phyloP scores from a whole-genome alignment of 2,797 vertebrate species.

The Balearica regulorum region DNA sequence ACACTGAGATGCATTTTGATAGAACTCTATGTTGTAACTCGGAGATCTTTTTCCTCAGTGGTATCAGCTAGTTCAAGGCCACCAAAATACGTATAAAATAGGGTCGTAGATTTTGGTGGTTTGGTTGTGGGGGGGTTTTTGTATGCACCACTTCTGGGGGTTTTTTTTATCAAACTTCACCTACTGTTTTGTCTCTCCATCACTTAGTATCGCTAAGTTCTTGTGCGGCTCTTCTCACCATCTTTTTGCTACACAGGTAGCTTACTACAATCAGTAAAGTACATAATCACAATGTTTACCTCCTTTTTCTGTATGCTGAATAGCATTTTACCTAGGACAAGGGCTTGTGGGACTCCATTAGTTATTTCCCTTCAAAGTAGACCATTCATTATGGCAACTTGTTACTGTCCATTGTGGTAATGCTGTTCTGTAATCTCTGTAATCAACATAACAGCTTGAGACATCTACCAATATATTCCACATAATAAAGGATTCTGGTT shows the following conservation, averaged over 20 bases:
- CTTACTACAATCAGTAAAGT: background rate
- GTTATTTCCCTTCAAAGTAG: background rate
- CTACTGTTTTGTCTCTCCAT: background rate
- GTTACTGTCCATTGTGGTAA: background rate
- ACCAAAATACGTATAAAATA: background rate
- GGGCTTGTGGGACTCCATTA: background rate
- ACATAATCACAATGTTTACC: background rate
- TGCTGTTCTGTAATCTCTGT: background rate
- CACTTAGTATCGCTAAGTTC: background rate
- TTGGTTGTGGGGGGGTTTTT: background rate
- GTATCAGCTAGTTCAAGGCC: background rate
- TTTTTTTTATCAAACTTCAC: background rate
- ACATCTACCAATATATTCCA: background rate
- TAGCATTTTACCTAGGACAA: background rate
- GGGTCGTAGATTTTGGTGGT: fast-evolving
- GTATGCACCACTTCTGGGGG: fast-evolving
- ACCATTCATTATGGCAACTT: background rate
- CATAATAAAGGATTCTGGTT: background rate
- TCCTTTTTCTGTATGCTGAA: background rate
- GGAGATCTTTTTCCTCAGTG: background rate
- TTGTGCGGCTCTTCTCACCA: background rate
- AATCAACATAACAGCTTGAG: background rate
- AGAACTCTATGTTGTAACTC: background rate
- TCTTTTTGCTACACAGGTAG: background rate
- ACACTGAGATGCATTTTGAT: background rate